phyloP scores from a whole-genome alignment of 2,797 vertebrate genomes.

The Tadarida brasiliensis region DNA sequence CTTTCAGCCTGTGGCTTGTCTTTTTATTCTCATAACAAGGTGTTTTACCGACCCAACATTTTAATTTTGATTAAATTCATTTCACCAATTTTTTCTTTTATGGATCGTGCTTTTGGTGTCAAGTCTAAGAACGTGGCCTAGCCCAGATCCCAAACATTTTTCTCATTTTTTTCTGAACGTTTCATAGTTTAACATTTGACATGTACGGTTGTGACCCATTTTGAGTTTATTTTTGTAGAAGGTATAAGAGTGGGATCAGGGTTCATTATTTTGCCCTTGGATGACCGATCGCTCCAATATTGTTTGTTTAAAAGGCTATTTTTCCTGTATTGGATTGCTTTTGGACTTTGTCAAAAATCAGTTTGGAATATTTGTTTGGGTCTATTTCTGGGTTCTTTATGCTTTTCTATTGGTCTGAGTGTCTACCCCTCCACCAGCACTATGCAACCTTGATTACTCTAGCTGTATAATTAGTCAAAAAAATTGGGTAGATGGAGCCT shows the following conservation, averaged over 20 bases:
- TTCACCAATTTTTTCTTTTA: conserved; percentile 25
- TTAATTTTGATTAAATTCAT: conserved; percentile 39
- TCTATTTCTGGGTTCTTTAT: not conserved
- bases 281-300: not conserved
- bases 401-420: not conserved
- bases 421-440: not conserved
- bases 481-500: not conserved
- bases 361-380: not conserved
- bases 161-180: not conserved
- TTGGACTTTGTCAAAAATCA: conserved; percentile 15
- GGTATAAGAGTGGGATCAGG: not conserved
- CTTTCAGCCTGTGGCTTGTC: not conserved
- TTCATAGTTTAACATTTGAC: conserved; percentile 9
- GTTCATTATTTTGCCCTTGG: not conserved
- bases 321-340: not conserved
- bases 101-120: not conserved
- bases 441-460: not conserved
- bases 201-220: not conserved
- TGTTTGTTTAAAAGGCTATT: not conserved
- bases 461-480: not conserved
- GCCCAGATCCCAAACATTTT: not conserved
- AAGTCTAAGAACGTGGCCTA: not conserved
- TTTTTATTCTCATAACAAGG: not conserved
- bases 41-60: not conserved
- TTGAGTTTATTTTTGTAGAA: conserved; percentile 38